phyloP scores from a whole-genome alignment of 2,113 vertebrate species.

The Turnix velox region DNA sequence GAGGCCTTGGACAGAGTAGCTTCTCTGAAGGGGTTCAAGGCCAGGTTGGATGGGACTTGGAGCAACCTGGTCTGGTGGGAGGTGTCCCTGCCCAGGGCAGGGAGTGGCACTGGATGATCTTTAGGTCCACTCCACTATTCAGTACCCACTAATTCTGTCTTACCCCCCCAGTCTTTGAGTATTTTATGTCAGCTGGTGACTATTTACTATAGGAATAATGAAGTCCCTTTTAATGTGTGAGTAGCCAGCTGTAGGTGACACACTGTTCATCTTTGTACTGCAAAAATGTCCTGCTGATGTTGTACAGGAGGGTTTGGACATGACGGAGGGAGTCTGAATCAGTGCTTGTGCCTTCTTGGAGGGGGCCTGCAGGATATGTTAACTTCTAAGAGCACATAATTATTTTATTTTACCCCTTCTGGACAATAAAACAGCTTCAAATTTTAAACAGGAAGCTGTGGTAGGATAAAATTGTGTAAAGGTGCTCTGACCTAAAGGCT shows the following conservation, averaged over 20 bases:
- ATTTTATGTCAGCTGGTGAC: not conserved
- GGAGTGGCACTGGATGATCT: not conserved
- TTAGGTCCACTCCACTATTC: not conserved
- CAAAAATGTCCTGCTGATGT: not conserved
- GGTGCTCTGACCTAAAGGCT: not conserved
- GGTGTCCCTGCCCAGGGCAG: not conserved
- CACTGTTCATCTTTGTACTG: no score
- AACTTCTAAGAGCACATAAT: accelerated
- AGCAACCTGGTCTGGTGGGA: not conserved
- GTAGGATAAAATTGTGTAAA: not conserved
- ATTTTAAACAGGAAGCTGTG: accelerated
- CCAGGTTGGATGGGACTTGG: not conserved
- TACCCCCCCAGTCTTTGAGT: not conserved
- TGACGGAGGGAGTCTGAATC: not conserved
- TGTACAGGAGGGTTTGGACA: not conserved
- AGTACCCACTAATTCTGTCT: not conserved
- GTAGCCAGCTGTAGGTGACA: not conserved
- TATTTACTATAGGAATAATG: not conserved
- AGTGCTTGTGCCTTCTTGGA: not conserved
- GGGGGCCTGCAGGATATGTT: not conserved
- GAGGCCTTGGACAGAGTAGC: no score
- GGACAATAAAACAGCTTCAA: not conserved
- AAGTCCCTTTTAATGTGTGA: not conserved
- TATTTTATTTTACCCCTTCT: not conserved
- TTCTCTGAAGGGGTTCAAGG: no score